phyloP scores from a whole-genome alignment of 2,888 invertebrate species.

The Chouioia cunea region DNA sequence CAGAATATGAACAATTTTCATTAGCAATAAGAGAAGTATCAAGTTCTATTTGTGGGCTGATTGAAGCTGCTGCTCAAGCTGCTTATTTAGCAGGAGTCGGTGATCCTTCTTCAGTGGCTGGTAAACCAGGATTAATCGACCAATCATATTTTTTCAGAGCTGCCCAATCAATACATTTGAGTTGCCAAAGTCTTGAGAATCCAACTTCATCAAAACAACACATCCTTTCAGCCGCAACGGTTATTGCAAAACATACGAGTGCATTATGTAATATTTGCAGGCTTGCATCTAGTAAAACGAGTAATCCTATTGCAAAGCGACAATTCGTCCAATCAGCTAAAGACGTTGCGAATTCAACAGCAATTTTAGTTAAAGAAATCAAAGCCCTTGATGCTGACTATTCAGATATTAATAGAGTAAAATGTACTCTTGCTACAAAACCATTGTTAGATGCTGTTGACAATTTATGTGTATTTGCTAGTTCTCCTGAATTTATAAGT shows the following conservation, averaged over 20 bases:
- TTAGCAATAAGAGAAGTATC: conserved; percentile 87
- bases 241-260: conserved; percentile 96
- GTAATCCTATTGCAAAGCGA: conserved; percentile 91
- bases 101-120: conserved; percentile 90
- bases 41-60: conserved; percentile 88
- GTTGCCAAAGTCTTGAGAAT: conserved; percentile 84
- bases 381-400: conserved; percentile 90
- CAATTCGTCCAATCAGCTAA: conserved; percentile 98
- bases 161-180: conserved; percentile 89
- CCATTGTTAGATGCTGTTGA: conserved; percentile 93
- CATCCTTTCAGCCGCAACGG: conserved; percentile 91
- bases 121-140: conserved; percentile 89
- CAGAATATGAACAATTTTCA: conserved; percentile 87
- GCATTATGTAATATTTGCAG: conserved; percentile 96
- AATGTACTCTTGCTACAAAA: conserved; percentile 82
- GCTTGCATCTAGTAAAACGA: conserved; percentile 90
- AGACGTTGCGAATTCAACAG: conserved; percentile 96
- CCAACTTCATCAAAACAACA: conserved; percentile 81
- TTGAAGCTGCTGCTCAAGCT: conserved; percentile 94
- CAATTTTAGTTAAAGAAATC: conserved; percentile 93
- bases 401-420: conserved; percentile 79
- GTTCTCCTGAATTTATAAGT: conserved; percentile 91
- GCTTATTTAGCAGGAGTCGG: conserved; percentile 96
- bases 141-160: conserved; percentile 89
- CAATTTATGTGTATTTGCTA: conserved; percentile 90